Base-by-base conservation (phyloP, 2,888 invertebrate genomes). In the Polydrusus tereticollis region DNA sequence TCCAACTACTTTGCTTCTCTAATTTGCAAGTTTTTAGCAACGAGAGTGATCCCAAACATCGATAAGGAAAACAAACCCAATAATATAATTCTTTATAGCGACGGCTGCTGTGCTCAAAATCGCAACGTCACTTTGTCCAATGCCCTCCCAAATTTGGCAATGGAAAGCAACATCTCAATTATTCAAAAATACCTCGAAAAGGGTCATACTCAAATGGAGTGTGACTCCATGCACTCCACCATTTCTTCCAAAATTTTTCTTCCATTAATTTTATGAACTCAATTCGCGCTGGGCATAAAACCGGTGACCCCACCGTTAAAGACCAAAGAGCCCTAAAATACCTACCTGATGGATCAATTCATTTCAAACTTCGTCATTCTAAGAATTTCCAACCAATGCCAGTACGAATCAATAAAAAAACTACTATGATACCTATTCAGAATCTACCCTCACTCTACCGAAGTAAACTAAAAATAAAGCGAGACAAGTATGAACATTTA, bases 381-480 rank as follows among this genome's bases (percentile, higher is more conserved):
- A 57, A 69, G 18, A 33, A 63, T 21, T 69, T 69, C 45, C 7
- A 58, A 47, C 26, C 45, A 12, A 36, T 67, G 26, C 47, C 58
- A 18, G 38, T 47, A 38, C 58, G 64, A 64, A 55, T 58, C 16
- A 38, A 64, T 20, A 70, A 52, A 43, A 70, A 70, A 45, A 43
- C 14, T 43, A 63, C 45, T 50, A 45, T 63, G 50, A 16, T 57
- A 50, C 59, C 43, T 26, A 52, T 47, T 60, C 33, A 60, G 62
- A 26, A 59, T 21, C 59, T 59, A 14, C 58, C 67, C 43, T 43
- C 16, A 18, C 67, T 26, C 14, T 59, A 68, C 33, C 20, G 29
- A 43, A 50, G 23, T 36, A 68, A 68, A 60, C 38, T 63, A 63
- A 69, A 69, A 69, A 52, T 69, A 23, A 62, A 69, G 63, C 20